A percentile compares a stretch with the other conserved stretches of the same genome.
Conservation (phyloP, 30 jellyfish, hydroid and myxozoan genomes). For the Catostylus mosaicus region DNA sequence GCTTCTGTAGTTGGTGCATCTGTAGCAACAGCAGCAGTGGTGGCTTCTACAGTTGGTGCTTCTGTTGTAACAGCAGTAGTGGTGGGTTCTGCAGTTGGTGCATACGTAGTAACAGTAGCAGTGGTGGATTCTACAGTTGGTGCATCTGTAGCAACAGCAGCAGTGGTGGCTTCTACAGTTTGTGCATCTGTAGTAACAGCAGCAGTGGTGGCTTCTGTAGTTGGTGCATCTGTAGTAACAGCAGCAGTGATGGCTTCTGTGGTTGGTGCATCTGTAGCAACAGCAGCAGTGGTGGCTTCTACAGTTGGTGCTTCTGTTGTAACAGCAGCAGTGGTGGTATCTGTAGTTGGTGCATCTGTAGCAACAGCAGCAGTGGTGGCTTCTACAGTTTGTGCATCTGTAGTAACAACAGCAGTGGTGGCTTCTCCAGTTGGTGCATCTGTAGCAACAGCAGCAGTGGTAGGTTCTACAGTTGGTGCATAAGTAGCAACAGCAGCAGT, state of each 20-base stretch:
- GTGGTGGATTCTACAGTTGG: conserved; percentile 44
- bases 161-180: conserved; percentile 15
- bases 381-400: not conserved
- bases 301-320: conserved; percentile 1
- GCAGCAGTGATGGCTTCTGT: not conserved
- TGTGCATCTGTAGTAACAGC: conserved; percentile 21
- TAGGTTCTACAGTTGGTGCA: not conserved
- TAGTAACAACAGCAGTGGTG: not conserved
- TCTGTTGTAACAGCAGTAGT: not conserved
- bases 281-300: not conserved
- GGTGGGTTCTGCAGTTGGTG: conserved; percentile 1
- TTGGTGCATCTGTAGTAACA: not conserved
- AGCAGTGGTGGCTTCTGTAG: not conserved
- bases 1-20: not conserved
- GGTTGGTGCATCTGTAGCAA: not conserved
- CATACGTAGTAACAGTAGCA: conserved; percentile 20
- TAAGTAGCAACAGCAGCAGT: not conserved
- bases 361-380: not conserved
- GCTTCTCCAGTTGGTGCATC: not conserved
- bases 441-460: too few relatives aligned
- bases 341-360: not conserved
- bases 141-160: not conserved
- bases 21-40: not conserved
- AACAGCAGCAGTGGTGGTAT: not conserved
- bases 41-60: not conserved